Base-by-base conservation (phyloP, 2,113 vertebrate species). In the Pseudopipra pipra region DNA sequence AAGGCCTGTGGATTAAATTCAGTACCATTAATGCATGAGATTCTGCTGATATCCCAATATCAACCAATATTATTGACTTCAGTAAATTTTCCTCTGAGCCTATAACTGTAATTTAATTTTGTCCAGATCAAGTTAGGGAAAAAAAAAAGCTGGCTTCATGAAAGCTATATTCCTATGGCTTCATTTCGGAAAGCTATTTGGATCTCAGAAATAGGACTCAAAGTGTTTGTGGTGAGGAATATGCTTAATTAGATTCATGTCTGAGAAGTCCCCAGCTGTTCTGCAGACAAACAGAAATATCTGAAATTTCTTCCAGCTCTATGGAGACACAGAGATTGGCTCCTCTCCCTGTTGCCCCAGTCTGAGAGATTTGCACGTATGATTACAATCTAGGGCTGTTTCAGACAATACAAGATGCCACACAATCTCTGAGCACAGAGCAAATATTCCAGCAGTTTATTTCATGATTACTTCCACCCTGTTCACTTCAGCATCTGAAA, bases 211-310 rank as follows among this genome's bases (percentile, higher is more conserved):
- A 97, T 75, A 97, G 96, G 97, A 96, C 75, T 92, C 49, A 85
- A 95, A 97, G 87, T 95, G 97, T 97, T 96, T 97, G 94, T 96
- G 97, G 97, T 21, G 62, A 97, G 96, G 79, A 98, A 93, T 90
- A 97, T 84, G 95, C 91, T 97, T 97, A 97, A 97, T 98, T 97
- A 97, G 96, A 98, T 97, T 97, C 92, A 91, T 86, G 89, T 81
- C 97, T 93, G 95, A 95, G 91, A 93, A 96, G 91, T 81, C 80
- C 93, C 95, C 96, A 97, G 97, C 97, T 98, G 97, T 95, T 97
- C 92, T 44, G 58, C 92, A 95, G 97, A 95, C 95, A 96, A 95
- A 87, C 94, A 96, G 94, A 96, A 97, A 96, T 72, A 89, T 85
- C 95, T 85, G 95, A 90, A 82, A 94, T 95, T 90, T 93, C 96